Evolutionary conservation across 2,113 vertebrate species (phyloP).

Genomic region (Dipodomys merriami): DNA sequence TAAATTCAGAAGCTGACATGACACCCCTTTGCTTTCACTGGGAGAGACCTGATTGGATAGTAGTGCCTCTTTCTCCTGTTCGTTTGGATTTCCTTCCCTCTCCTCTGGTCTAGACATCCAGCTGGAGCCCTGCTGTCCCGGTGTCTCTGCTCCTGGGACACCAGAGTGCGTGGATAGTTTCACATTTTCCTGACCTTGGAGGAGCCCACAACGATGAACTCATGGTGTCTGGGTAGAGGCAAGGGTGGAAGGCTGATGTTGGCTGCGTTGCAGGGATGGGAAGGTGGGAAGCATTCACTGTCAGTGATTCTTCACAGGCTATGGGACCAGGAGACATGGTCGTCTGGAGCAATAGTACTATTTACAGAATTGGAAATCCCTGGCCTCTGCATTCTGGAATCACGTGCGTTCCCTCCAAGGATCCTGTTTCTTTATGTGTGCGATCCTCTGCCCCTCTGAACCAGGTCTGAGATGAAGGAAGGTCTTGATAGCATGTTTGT

Average conservation of each 20-base stretch:
- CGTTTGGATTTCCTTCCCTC: constrained; percentile 52
- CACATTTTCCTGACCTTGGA: constrained; percentile 76
- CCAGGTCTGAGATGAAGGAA: background rate
- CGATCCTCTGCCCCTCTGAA: background rate
- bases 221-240: background rate
- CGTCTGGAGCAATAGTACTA: too few relatives aligned
- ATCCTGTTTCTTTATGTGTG: background rate
- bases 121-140: constrained; percentile 59
- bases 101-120: constrained; percentile 68
- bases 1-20: background rate
- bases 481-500: background rate
- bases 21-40: background rate
- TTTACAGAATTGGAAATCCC: background rate
- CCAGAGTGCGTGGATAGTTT: constrained; percentile 56
- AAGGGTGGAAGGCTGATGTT: constrained; percentile 47
- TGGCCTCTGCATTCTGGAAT: background rate
- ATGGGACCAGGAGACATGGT: background rate
- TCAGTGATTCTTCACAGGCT: too few relatives aligned
- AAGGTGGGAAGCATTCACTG: background rate
- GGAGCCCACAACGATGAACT: constrained; percentile 74
- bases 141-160: constrained; percentile 69
- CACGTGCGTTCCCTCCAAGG: background rate
- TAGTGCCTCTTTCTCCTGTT: constrained; percentile 53
- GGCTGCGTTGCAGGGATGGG: constrained; percentile 8
- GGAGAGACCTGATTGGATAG: background rate